Conservation (phyloP, 2,888 invertebrate species). For the Patella pellucida region DNA sequence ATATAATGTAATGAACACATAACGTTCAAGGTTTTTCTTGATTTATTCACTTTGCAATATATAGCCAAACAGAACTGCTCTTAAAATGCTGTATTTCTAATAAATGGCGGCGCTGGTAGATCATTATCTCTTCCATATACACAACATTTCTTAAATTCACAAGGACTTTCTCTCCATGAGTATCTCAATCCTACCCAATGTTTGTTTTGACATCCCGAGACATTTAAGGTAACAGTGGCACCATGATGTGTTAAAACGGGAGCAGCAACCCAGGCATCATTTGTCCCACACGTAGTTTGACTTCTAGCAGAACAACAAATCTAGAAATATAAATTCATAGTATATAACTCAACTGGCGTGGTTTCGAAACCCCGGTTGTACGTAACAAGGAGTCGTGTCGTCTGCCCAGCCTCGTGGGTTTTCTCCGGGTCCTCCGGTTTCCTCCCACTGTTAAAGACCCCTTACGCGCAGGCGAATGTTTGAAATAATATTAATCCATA, state of each 20-base stretch:
- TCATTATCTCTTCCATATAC: constrained; percentile 36
- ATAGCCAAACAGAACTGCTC: not conserved
- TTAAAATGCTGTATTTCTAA: constrained; percentile 4
- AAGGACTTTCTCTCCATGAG: constrained; percentile 40
- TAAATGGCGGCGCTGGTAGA: constrained; percentile 32
- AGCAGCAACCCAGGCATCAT: constrained; percentile 20
- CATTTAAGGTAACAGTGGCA: constrained; percentile 19
- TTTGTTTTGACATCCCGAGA: constrained; percentile 18
- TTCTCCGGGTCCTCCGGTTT: too few relatives aligned
- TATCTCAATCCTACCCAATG: constrained; percentile 33
- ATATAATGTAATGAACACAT: too few relatives aligned
- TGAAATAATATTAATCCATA: too few relatives aligned
- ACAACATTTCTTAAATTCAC: constrained; percentile 32
- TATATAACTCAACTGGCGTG: too few relatives aligned
- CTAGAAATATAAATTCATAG: constrained; percentile 24
- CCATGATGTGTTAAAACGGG: constrained; percentile 21
- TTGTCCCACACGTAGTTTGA: not conserved
- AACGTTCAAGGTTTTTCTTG: too few relatives aligned
- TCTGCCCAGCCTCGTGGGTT: too few relatives aligned
- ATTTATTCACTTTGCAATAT: too few relatives aligned
- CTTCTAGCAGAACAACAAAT: constrained; percentile 35
- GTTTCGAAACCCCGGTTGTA: too few relatives aligned
- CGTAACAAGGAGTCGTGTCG: too few relatives aligned
- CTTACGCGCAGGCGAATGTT: too few relatives aligned
- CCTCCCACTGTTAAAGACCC: too few relatives aligned